Base-by-base conservation (phyloP, 2,888 invertebrate genomes). In the Metacarcinus magister region DNA sequence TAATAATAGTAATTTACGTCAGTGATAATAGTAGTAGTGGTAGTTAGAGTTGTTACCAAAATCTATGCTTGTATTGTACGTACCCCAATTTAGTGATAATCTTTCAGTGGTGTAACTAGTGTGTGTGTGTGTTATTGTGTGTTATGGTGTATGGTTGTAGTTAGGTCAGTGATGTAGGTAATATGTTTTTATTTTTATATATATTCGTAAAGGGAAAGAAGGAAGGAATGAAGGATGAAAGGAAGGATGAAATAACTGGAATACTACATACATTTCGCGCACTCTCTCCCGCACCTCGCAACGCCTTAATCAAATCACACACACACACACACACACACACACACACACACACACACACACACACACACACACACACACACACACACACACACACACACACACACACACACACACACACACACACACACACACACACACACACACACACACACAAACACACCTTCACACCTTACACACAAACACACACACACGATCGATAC, bases 311-410 rank as follows among this genome's bases (percentile, higher is more conserved):
- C 87, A 87, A 87, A 87, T 87, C 87, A 87, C 87, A 39, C 87
- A 32, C 39, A 39, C 44, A 44, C n/a, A n/a, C n/a, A 44, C 32
- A 48, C 60, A 48, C 60, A 93, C 60, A 93, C 60, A 93, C 60
- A 93, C 39, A 48, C 60, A 93, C 60, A 93, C 60, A 93, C 60
- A 93, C 60, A 93, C 28, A 93, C 93, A 93, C 39, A 93, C 60
- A 93, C 60, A 93, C 60, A 93, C 32, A 93, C 60, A 93, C 60
- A 93, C 60, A 93, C 60, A 92, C 60, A 93, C 60, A 93, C 60
- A 93, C 60, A 93, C 60, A 93, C 60, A 93, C 60, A 93, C 60
- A 93, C 60, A 93, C 60, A 54, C 54, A 93, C 67, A 54, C 67
- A 92, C 54, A 92, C 54, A 92, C 54, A 92, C 54, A 92, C 54